A percentile compares a stretch with the other conserved stretches of the same genome.
Conservation (phyloP, 2,797 vertebrate genomes). For the Sphaeramia orbicularis region DNA sequence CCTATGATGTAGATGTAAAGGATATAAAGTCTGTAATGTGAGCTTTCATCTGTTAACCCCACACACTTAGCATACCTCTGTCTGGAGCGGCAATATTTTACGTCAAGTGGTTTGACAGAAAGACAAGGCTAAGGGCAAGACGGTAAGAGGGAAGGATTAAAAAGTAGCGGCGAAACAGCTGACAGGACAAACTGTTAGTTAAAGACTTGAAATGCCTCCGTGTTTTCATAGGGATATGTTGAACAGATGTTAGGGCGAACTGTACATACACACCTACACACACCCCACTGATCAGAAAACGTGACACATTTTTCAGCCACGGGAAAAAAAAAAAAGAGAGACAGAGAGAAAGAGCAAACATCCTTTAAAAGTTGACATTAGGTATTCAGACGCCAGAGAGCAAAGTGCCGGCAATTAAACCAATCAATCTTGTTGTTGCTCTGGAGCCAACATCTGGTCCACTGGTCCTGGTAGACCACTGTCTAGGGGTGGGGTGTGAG, state of each 20-base stretch:
- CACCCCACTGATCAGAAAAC: constrained; percentile 57
- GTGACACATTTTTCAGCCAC: constrained; percentile 50
- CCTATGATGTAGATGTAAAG: constrained; percentile 27
- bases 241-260: constrained; percentile 65
- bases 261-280: constrained; percentile 47
- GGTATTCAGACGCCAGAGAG: constrained; percentile 93
- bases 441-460: constrained; percentile 96
- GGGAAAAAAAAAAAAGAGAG: constrained; percentile 35
- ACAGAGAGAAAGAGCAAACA: constrained; percentile 81
- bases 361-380: constrained; percentile 97
- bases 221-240: constrained; percentile 58
- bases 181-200: constrained; percentile 36
- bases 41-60: constrained; percentile 42
- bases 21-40: constrained; percentile 22
- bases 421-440: constrained; percentile 96
- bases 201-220: constrained; percentile 28
- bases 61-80: constrained; percentile 58
- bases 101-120: constrained; percentile 52
- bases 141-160: constrained; percentile 32
- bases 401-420: constrained; percentile 98
- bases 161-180: constrained; percentile 31
- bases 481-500: constrained; percentile 67
- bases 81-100: constrained; percentile 38
- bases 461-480: constrained; percentile 92
- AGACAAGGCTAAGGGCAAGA: constrained; percentile 37